Base-by-base conservation (phyloP, 2,113 vertebrate genomes). In the Bos javanicus region DNA sequence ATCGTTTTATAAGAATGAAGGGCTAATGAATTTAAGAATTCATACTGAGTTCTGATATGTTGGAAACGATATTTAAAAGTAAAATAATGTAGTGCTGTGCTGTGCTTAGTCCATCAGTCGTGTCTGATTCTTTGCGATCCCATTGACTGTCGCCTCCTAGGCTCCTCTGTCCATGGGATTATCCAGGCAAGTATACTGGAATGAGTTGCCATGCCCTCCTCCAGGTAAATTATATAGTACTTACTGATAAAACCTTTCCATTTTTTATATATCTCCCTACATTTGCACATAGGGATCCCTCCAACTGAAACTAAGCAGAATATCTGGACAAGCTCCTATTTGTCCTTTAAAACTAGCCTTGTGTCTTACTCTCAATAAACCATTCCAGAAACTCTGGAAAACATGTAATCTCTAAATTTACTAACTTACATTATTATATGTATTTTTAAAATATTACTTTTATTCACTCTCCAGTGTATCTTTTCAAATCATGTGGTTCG, bases 11-110 rank as follows among this genome's bases (percentile, higher is more conserved):
- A 87, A 92, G 80, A 96, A 84, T 80, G 26, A 91, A 87, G 39
- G 87, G 26, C 8, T 87, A 89, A 85, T 90, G 46, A 90, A 64
- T 94, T 86, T 95, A 94, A 90, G 78, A 89, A 95, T 90, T 94
- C 57, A 74, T 85, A 83, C 23, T 94, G 39, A 90, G 30, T n/a
- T 64, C 94, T 94, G 81, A 90, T 10, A 93, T 52, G 25, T 94
- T 95, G 33, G 33, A 96, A 95, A 52, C 17, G 15, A 8, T 74
- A 86, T 91, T 95, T 87, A 96, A 67, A 94, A 87, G 60, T 91
- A 78, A 84, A 95, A 62, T 82, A 56, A 62, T 91, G 1, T 46
- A 84, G 67, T 74, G 10, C 67, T 74, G 67, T 39, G 67, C 67
- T 74, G 67, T 39, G 67, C n/a, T 39, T 39, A 39, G n/a, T 39